Conservation (phyloP, 2,888 invertebrate genomes). For the Rhamphomyia laevipes region DNA sequence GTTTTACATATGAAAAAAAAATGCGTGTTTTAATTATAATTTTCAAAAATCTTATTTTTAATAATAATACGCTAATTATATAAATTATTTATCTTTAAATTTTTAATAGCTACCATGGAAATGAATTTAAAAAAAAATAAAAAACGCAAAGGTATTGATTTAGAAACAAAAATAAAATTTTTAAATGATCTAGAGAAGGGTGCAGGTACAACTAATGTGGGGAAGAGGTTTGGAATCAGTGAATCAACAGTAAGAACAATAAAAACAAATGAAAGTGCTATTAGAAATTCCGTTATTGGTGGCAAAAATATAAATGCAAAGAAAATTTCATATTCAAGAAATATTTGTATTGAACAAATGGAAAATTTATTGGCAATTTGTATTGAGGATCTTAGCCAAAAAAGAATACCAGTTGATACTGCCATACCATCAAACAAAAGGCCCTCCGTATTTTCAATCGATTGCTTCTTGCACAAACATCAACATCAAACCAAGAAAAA, state of each 20-base stretch:
- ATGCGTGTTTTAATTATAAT: too few species aligned
- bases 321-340: conserved; percentile 1
- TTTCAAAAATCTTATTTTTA: too few species aligned
- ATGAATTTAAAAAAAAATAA: neutral
- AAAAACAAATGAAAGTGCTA: neutral
- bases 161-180: neutral
- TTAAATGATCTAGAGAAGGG: neutral
- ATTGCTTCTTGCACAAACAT: neutral
- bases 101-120: neutral
- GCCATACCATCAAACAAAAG: neutral
- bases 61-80: too few species aligned
- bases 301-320: neutral
- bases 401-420: conserved; percentile 1
- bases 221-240: neutral
- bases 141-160: neutral
- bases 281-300: neutral
- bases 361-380: conserved; percentile 1
- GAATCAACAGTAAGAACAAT: neutral
- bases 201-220: neutral
- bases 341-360: conserved; percentile 1
- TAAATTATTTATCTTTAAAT: too few species aligned
- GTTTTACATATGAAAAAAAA: too few species aligned
- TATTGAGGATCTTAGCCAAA: conserved; percentile 1
- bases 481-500: neutral
- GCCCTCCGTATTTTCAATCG: neutral